These are phyloP conservation scores for Ceratitis capitata DNA, from an alignment of 1,140 invertebrate species.

Conservation along the genomic window DNA sequence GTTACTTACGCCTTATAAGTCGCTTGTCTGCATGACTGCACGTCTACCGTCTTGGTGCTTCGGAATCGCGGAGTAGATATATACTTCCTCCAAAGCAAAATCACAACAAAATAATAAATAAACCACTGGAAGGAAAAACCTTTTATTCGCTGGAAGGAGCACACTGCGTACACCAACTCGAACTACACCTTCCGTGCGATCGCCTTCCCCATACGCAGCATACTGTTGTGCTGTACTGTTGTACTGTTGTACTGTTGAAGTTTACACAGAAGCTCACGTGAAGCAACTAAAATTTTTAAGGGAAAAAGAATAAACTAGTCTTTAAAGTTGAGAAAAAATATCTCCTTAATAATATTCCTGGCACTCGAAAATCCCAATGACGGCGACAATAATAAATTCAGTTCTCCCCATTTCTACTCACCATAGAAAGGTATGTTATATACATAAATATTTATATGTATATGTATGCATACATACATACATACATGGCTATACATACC, in stretches of 20 bases:
- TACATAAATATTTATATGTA: no score
- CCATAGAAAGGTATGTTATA: no score
- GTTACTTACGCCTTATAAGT: conserved; percentile 7
- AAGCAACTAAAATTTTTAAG: no score
- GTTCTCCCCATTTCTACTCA: background rate
- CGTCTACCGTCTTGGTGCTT: background rate
- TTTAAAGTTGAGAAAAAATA: background rate
- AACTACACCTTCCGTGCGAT: background rate
- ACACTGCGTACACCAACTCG: background rate
- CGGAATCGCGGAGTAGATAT: background rate
- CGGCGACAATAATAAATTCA: background rate
- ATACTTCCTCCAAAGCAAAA: background rate
- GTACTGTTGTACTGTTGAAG: background rate
- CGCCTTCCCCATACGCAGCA: background rate
- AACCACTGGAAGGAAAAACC: background rate
- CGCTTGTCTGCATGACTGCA: conserved; percentile 33
- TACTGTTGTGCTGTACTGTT: background rate
- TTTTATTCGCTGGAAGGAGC: background rate
- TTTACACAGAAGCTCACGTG: background rate
- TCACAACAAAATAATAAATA: background rate
- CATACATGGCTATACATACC: background rate
- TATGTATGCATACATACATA: no score
- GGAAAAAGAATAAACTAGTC: background rate
- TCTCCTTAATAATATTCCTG: background rate
- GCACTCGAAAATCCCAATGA: background rate